Base-by-base conservation (phyloP, 2,888 invertebrate genomes). In the Melitaea athalia region DNA sequence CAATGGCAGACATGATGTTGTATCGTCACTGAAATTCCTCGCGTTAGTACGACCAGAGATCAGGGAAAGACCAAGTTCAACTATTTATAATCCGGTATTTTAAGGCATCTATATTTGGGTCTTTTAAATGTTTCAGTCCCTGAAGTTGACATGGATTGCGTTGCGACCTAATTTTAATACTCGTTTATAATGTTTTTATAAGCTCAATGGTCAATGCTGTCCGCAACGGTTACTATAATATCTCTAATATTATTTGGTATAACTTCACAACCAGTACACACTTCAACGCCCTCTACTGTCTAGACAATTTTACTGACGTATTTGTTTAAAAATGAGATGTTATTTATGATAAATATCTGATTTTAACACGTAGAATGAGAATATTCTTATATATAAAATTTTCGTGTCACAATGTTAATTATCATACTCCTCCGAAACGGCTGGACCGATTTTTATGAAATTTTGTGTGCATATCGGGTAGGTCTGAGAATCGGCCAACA, bases 31-130 rank as follows among this genome's bases (percentile, higher is more conserved):
- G 55, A 63, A 68, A 57, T 57, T 65, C 67, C 55, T 62, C 61
- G 62, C 64, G 53, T 33, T 52, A 64, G 50, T 61, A 59, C 69
- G 63, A 64, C 64, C 63, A 70, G 71, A 72, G 73, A 69, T 73
- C 72, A 73, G 71, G 66, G 68, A 72, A 73, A 72, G 67, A 70
- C 69, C 75, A 77, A 77, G 76, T 76, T 77, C 76, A 77, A 71
- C 74, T 77, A 77, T 77, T 76, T 75, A 71, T 74, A 74, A 67
- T 67, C 65, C 59, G 68, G 69, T 77, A 77, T 76, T 74, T 76
- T 74, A 73, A 77, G 77, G 71, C 66, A 68, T 73, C 75, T 75
- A 74, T 75, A 76, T 73, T 74, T 72, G 70, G 72, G 67, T 70
- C 72, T 76, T 75, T 72, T 71, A 70, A 74, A 67, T 67, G 67